Evolutionary conservation across 2,888 invertebrate species (phyloP).

Genomic region (Trachelus iudaicus): DNA sequence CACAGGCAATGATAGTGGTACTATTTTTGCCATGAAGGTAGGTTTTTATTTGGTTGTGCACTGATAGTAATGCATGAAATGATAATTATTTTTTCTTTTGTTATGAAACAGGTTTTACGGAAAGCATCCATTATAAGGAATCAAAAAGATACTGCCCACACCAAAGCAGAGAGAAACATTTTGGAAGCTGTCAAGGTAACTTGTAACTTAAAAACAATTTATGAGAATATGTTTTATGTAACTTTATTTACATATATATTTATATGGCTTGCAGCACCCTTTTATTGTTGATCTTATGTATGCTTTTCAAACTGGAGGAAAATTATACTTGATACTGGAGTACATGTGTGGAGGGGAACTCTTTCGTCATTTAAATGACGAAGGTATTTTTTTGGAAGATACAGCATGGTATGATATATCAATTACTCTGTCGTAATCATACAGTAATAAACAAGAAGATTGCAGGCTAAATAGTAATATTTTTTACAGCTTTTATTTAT

Average conservation of each 20-base stretch:
- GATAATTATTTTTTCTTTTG: background rate
- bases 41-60: conserved; percentile 1
- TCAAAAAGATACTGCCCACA: conserved; percentile 83
- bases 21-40: conserved; percentile 83
- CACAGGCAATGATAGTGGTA: conserved; percentile 73
- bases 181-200: conserved; percentile 74
- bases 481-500: conserved; percentile 70
- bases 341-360: conserved; percentile 81
- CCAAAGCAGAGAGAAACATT: conserved; percentile 82
- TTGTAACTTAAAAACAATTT: background rate
- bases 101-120: conserved; percentile 67
- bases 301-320: conserved; percentile 82
- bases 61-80: background rate
- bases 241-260: conserved; percentile 5
- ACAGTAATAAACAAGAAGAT: background rate
- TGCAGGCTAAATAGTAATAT: background rate
- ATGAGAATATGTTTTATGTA: background rate
- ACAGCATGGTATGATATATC: conserved; percentile 68
- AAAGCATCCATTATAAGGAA: conserved; percentile 80
- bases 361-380: conserved; percentile 80
- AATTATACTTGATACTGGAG: conserved; percentile 79
- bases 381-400: conserved; percentile 81
- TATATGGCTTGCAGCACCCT: conserved; percentile 70
- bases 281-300: conserved; percentile 82
- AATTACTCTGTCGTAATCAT: background rate